Conservation (phyloP, 2,797 vertebrate species). For the Chanos chanos region DNA sequence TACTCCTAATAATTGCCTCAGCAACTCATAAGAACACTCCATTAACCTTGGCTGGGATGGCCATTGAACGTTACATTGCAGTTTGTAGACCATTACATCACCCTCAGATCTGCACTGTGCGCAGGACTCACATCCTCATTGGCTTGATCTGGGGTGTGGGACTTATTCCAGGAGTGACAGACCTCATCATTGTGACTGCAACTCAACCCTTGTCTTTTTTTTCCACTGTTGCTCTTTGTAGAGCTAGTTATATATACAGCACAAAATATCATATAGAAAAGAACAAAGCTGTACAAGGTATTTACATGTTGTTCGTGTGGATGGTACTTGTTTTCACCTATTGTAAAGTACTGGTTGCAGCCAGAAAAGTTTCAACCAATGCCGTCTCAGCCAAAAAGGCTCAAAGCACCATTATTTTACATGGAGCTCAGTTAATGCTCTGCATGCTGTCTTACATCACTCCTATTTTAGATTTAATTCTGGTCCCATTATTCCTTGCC, state of each 20-base stretch:
- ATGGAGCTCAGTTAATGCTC: slow-evolving; percentile 56
- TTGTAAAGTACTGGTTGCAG: slow-evolving; percentile 43
- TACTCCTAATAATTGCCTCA: slow-evolving; percentile 49
- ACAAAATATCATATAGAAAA: slow-evolving; percentile 46
- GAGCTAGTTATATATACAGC: slow-evolving; percentile 37
- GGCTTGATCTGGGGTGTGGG: slow-evolving; percentile 56
- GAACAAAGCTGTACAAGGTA: slow-evolving; percentile 36
- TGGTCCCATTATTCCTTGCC: slow-evolving; percentile 13
- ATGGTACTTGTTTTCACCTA: slow-evolving; percentile 56
- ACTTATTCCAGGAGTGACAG: slow-evolving; percentile 48
- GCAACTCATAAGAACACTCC: slow-evolving; percentile 62
- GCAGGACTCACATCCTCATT: slow-evolving; percentile 53
- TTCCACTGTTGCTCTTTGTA: slow-evolving; percentile 36
- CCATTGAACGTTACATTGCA: slow-evolving; percentile 68
- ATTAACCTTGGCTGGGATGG: slow-evolving; percentile 71
- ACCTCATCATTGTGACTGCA: slow-evolving; percentile 47
- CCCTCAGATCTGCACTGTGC: slow-evolving; percentile 53
- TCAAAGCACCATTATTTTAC: slow-evolving; percentile 58
- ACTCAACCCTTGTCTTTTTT: slow-evolving; percentile 51
- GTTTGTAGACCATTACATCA: slow-evolving; percentile 61
- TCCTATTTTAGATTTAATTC: slow-evolving; percentile 23
- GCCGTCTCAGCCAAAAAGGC: slow-evolving; percentile 51
- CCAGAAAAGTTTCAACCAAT: slow-evolving; percentile 22
- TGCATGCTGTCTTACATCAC: slow-evolving; percentile 48
- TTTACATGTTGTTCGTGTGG: slow-evolving; percentile 52